phyloP scores from a whole-genome alignment of 2,113 vertebrate species.

The Osmerus eperlanus region DNA sequence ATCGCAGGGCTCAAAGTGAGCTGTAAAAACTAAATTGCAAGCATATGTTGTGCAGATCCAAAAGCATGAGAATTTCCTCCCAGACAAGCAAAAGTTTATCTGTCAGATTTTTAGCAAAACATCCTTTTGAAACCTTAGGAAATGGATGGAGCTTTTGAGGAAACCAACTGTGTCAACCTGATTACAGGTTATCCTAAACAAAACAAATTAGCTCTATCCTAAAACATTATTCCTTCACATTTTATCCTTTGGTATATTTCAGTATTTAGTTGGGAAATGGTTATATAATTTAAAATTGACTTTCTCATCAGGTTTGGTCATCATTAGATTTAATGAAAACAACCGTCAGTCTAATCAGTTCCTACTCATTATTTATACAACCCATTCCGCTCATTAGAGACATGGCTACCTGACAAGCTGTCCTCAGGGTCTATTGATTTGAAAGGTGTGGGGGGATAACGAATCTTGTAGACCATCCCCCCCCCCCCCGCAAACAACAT shows the following conservation, averaged over 20 bases:
- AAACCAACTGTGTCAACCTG: neutral
- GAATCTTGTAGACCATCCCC: constrained; percentile 48
- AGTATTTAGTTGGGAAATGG: too few relatives aligned
- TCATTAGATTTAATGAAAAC: too few relatives aligned
- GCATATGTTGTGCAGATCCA: constrained; percentile 46
- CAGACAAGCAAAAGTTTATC: constrained; percentile 33
- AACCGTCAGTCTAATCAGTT: neutral
- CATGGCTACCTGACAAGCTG: constrained; percentile 33
- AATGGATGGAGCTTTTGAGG: neutral
- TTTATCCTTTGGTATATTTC: too few relatives aligned
- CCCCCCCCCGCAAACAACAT: constrained; percentile 51
- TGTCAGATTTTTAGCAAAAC: constrained; percentile 36
- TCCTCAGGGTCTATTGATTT: constrained; percentile 54
- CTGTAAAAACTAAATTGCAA: constrained; percentile 65
- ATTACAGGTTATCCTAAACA: too few relatives aligned
- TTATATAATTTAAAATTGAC: too few relatives aligned
- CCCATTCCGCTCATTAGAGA: constrained; percentile 32
- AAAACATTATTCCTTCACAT: too few relatives aligned
- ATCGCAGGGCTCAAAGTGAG: constrained; percentile 50
- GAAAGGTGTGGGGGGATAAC: constrained; percentile 25
- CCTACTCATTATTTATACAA: constrained; percentile 1
- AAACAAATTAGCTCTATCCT: too few relatives aligned
- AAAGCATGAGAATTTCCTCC: constrained; percentile 30
- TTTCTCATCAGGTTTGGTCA: too few relatives aligned
- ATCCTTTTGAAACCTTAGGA: constrained; percentile 22